phyloP scores from a whole-genome alignment of 2,888 invertebrate species.

The Caenorhabditis afra region DNA sequence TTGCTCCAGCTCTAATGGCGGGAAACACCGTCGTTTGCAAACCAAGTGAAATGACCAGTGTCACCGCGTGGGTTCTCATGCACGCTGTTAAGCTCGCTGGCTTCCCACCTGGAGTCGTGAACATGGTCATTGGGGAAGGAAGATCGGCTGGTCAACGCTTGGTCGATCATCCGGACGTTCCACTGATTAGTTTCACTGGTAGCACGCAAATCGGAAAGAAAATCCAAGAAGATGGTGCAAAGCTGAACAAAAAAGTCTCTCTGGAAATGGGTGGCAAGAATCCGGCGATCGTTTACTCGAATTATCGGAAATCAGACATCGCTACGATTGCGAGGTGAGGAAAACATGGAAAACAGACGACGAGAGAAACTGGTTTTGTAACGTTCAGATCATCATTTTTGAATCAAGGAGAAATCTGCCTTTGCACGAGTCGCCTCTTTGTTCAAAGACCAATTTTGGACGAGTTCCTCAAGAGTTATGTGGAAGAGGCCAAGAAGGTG shows the following conservation, averaged over 20 bases:
- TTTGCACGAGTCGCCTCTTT: conserved; percentile 83
- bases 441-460: conserved; percentile 82
- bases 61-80: conserved; percentile 83
- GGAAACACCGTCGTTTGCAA: conserved; percentile 84
- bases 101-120: conserved; percentile 83
- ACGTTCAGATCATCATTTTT: conserved; percentile 82
- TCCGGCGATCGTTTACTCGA: conserved; percentile 83
- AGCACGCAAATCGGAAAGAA: conserved; percentile 76
- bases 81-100: conserved; percentile 82
- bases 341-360: background rate
- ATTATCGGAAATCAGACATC: conserved; percentile 82
- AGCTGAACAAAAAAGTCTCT: conserved; percentile 83
- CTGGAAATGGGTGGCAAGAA: conserved; percentile 84
- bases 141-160: conserved; percentile 82
- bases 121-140: conserved; percentile 84
- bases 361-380: background rate
- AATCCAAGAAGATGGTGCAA: conserved; percentile 78
- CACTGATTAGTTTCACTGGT: conserved; percentile 84
- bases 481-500: conserved; percentile 71
- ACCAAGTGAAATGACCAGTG: conserved; percentile 84
- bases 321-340: conserved; percentile 79
- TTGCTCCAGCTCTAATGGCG: conserved; percentile 83
- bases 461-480: conserved; percentile 81
- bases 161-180: conserved; percentile 83
- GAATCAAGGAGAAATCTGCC: conserved; percentile 84